Base-by-base conservation (phyloP, 2,888 invertebrate species). In the Tillus elongatus region DNA sequence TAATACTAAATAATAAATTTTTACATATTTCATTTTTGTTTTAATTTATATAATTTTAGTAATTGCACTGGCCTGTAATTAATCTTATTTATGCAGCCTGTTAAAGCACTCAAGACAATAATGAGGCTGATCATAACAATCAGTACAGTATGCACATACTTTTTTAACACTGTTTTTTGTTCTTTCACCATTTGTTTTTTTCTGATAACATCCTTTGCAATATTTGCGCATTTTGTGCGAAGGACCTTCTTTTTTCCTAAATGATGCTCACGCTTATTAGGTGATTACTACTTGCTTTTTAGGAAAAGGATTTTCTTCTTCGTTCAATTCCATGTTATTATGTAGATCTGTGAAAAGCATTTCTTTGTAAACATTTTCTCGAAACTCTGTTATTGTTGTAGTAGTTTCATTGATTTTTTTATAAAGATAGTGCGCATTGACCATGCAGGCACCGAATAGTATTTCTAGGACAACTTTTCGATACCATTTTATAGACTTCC, bases 401-500 rank as follows among this genome's bases (percentile, higher is more conserved):
- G 6, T 19, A 19, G 6, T 19, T 6, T 19, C 24, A 19, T 6
- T 8, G 6, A 19, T 19, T 19, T 19, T 19, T 19, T 19, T 19
- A 19, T 19, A 19, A n/a, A 19, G 24, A n/a, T 19, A 19, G 6
- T 19, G 24, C 6, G 24, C 24, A 19, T 19, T 19, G 24, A 19
- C 24, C 24, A 19, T 19, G 24, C 24, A 19, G n/a, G 24, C n/a
- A n/a, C 24, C 24, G n/a, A 19, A 19, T 19, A 35, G 41, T 35
- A 36, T 10, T 34, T 42, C 42, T 13, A 39, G 13, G 15, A 35
- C 36, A 27, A 39, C 15, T 39, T 42, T 42, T 30, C 32, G 37
- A 32, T 39, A 42, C 36, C 39, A 39, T 13, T 32, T 28, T 11
- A 33, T 39, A 13, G 36, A 19, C 35, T 32, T 39, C 15, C 39